Base-by-base conservation (phyloP, 37 sponge, comb jelly and placozoan genomes). In the Beroe ovata region DNA sequence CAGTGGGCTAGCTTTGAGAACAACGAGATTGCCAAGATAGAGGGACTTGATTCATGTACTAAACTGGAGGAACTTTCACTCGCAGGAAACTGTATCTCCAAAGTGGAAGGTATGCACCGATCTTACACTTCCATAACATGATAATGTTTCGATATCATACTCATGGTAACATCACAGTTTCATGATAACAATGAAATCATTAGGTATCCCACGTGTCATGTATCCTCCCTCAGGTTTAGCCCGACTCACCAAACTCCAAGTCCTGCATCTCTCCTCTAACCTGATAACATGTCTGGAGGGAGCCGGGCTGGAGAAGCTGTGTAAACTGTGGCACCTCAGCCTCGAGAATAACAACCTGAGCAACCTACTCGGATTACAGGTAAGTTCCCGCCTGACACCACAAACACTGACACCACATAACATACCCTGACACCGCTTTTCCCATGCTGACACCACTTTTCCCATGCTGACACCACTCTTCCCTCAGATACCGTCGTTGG, bases 61-160 rank as follows among this genome's bases (percentile, higher is more conserved):
- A 89, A 93, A 40, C 66, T 96, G 89, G 92, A 93, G 54, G 97
- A 96, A 54, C 91, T 96, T n/a, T 89, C 89, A n/a, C 88, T 94
- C 21, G 95, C 94, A 33, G 38, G 90, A 22, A 96, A 96, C 92
- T 92, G 88, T 29, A 88, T 90, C 41, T 69, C 63, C 20, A 77
- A 41, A 77, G 62, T 90, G 8, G 91, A 90, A 88, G 91, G 91
- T 90, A 35, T 66, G 63, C 63, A n/a, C n/a, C n/a, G n/a, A n/a
- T n/a, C n/a, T n/a, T n/a, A n/a, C n/a, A n/a, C n/a, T n/a, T n/a
- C n/a, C n/a, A n/a, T n/a, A n/a, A n/a, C n/a, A n/a, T n/a, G n/a
- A n/a, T n/a, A n/a, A n/a, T n/a, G n/a, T n/a, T n/a, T n/a, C n/a
- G n/a, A n/a, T n/a, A n/a, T n/a, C n/a, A n/a, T n/a, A n/a, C n/a